A percentile compares a stretch with the other conserved stretches of the same genome.
Conservation (phyloP, 2,888 invertebrate species). For the Drosophila stalkeri region DNA sequence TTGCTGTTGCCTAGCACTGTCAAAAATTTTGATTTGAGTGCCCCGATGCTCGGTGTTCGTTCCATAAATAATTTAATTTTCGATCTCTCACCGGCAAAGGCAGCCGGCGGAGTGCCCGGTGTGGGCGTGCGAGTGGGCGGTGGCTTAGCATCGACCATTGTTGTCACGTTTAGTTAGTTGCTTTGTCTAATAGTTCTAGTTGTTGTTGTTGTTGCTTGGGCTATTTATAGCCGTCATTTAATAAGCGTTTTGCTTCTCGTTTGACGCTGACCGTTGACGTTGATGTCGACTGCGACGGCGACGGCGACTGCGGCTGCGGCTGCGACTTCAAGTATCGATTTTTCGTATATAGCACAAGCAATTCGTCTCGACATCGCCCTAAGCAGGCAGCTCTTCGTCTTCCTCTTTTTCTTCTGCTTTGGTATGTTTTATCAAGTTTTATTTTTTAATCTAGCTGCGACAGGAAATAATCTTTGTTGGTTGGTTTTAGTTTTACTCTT, state of each 20-base stretch:
- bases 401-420: constrained; percentile 8
- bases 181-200: constrained; percentile 7
- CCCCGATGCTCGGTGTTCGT: constrained; percentile 84
- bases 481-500: constrained; percentile 18
- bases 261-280: constrained; percentile 21
- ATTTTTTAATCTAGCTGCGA: constrained; percentile 24
- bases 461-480: constrained; percentile 23
- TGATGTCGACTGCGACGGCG: constrained; percentile 17
- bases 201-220: constrained; percentile 4
- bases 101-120: constrained; percentile 77
- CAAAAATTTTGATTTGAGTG: constrained; percentile 85
- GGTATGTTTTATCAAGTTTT: constrained; percentile 1
- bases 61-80: constrained; percentile 86
- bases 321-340: constrained; percentile 68
- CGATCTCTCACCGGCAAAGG: constrained; percentile 83
- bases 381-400: constrained; percentile 25
- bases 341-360: constrained; percentile 57
- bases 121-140: constrained; percentile 58
- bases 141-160: constrained; percentile 76
- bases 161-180: constrained; percentile 10
- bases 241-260: constrained; percentile 36
- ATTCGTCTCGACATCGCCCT: constrained; percentile 29
- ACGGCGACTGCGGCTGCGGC: constrained; percentile 18
- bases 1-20: constrained; percentile 86
- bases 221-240: constrained; percentile 52